Percentiles rank a stretch among this genome's conserved stretches.
phyloP scores from a whole-genome alignment of 1,140 invertebrate genomes.

The Diachasma alloeum region DNA sequence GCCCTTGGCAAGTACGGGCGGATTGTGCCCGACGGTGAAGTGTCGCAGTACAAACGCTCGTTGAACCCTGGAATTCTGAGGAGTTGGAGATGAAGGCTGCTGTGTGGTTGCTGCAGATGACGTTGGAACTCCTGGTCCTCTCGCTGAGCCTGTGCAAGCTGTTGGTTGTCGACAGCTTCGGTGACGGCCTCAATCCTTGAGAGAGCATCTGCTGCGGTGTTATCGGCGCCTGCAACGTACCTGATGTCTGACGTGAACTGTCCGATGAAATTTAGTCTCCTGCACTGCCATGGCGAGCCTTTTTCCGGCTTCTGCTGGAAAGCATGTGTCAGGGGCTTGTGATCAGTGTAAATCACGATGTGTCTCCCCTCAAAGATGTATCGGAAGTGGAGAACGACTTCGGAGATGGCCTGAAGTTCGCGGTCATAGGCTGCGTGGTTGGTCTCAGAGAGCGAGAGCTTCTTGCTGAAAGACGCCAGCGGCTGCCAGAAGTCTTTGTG shows the following conservation, averaged over 20 bases:
- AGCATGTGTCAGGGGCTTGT: conserved; percentile 50
- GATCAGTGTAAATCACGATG: conserved; percentile 51
- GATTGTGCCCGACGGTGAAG: neutral
- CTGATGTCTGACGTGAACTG: conserved; percentile 54
- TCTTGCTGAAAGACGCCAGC: conserved; percentile 21
- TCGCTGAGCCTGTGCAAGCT: neutral
- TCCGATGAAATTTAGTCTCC: conserved; percentile 43
- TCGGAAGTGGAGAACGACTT: conserved; percentile 44
- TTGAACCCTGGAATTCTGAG: neutral
- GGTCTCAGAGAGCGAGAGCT: neutral
- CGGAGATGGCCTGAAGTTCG: conserved; percentile 53
- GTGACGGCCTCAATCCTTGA: neutral
- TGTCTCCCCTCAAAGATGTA: conserved; percentile 44
- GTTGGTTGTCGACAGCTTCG: too few relatives aligned
- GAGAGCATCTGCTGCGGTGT: conserved; percentile 18
- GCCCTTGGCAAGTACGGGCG: neutral
- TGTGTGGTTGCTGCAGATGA: neutral
- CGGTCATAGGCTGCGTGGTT: conserved; percentile 45
- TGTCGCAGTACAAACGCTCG: neutral
- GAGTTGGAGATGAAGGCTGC: neutral
- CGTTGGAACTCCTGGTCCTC: neutral
- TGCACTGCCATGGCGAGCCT: conserved; percentile 43
- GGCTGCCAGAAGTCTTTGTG: conserved; percentile 11
- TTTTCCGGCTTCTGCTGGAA: conserved; percentile 46
- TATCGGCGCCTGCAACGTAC: conserved; percentile 38